phyloP scores from a whole-genome alignment of 1,140 invertebrate species.

The Heliconius melpomene region DNA sequence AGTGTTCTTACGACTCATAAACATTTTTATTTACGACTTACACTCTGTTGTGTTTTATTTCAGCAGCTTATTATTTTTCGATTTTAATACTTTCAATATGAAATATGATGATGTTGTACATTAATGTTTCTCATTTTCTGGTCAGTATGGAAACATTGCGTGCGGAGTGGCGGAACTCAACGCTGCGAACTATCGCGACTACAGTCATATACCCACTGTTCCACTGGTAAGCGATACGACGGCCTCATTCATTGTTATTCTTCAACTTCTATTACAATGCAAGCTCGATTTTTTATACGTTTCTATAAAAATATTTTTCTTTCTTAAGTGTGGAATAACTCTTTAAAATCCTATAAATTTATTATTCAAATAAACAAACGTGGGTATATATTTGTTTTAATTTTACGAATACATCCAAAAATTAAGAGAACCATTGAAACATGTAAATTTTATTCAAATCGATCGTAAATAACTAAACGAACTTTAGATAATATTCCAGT shows the following conservation, averaged over 20 bases:
- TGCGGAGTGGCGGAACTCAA: too few species aligned
- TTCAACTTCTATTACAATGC: too few species aligned
- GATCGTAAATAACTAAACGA: conserved; percentile 4
- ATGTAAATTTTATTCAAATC: conserved; percentile 1
- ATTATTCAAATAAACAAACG: too few species aligned
- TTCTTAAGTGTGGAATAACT: too few species aligned
- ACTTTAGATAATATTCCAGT: not conserved
- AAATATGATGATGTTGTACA: not conserved
- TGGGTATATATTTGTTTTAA: not conserved
- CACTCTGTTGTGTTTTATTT: not conserved
- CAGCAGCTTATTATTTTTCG: not conserved
- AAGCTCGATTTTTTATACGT: too few species aligned
- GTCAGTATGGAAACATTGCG: not conserved
- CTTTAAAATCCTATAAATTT: too few species aligned
- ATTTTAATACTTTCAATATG: not conserved
- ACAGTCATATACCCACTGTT: too few species aligned
- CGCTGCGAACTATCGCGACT: too few species aligned
- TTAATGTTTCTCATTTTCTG: not conserved
- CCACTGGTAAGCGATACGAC: too few species aligned
- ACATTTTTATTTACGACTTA: not conserved
- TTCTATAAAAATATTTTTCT: too few species aligned
- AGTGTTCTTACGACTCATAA: not conserved
- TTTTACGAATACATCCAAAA: not conserved
- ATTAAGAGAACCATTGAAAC: not conserved
- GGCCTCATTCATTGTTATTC: too few species aligned